Evolutionary conservation across 2,113 vertebrate genomes (phyloP).

Genomic region (Kryptolebias marmoratus): DNA sequence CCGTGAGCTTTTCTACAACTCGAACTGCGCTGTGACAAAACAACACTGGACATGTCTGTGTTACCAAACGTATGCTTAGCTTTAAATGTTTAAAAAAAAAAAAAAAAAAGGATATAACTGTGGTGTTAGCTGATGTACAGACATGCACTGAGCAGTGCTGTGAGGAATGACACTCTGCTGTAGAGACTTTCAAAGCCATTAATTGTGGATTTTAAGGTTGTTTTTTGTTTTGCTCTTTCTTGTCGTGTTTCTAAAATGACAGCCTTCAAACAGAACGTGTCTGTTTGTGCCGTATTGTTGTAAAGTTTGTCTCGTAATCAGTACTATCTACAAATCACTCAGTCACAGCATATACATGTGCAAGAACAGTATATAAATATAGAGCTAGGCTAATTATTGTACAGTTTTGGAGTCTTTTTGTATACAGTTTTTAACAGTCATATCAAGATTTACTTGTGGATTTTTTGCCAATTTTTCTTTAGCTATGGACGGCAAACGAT

Average conservation of each 20-base stretch:
- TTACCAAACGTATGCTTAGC: conserved; percentile 6
- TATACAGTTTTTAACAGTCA: conserved; percentile 84
- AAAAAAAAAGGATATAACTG: neutral
- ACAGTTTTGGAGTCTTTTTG: conserved; percentile 84
- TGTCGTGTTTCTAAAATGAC: conserved; percentile 33
- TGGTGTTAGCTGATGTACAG: conserved; percentile 11
- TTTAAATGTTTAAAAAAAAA: conserved; percentile 9
- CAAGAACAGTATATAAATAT: conserved; percentile 26
- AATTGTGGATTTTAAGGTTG: conserved; percentile 32
- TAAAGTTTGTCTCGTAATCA: conserved; percentile 57
- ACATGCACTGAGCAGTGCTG: conserved; percentile 18
- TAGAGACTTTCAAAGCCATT: conserved; percentile 56
- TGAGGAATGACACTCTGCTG: conserved; percentile 34
- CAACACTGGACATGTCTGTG: conserved; percentile 14
- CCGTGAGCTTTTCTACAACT: neutral
- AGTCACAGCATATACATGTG: conserved; percentile 26
- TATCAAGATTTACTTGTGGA: conserved; percentile 82
- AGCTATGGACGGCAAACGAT: conserved; percentile 77
- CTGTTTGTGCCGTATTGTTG: conserved; percentile 45
- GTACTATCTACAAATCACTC: conserved; percentile 45
- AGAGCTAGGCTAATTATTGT: conserved; percentile 74
- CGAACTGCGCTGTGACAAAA: conserved; percentile 11
- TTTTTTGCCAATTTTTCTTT: conserved; percentile 81
- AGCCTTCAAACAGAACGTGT: conserved; percentile 70
- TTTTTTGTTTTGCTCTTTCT: conserved; percentile 25